phyloP scores from a whole-genome alignment of 2,888 invertebrate genomes.

The Tiliacea citrago region DNA sequence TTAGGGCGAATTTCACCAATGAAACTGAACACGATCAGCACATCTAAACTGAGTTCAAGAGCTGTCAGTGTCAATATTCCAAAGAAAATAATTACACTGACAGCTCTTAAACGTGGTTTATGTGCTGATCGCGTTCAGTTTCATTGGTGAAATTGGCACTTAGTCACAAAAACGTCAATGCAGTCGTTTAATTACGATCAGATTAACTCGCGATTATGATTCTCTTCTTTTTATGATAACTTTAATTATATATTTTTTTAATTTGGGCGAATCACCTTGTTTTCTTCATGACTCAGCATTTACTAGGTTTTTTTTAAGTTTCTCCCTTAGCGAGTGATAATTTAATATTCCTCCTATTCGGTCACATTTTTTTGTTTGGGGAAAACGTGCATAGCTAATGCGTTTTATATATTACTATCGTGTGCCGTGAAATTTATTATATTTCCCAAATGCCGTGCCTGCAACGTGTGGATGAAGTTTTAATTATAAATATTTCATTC shows the following conservation, averaged over 20 bases:
- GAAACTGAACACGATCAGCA: too few species aligned
- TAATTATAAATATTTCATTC: conserved; percentile 17
- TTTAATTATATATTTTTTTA: too few species aligned
- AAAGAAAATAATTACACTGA: too few species aligned
- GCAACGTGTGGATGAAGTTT: conserved; percentile 11
- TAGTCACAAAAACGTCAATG: background rate
- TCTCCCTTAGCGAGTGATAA: conserved; percentile 7
- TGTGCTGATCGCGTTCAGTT: too few species aligned
- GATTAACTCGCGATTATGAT: background rate
- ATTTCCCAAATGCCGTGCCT: conserved; percentile 9
- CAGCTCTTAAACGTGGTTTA: too few species aligned
- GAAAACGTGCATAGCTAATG: conserved; percentile 5
- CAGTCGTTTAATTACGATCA: background rate
- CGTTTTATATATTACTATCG: background rate
- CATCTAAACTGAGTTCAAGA: too few species aligned
- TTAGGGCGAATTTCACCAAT: too few species aligned
- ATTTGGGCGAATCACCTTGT: conserved; percentile 8
- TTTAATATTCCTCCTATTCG: conserved; percentile 22
- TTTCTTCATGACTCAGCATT: conserved; percentile 24
- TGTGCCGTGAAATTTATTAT: conserved; percentile 8
- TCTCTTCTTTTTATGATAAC: background rate
- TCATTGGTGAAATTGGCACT: too few species aligned
- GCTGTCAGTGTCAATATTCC: too few species aligned
- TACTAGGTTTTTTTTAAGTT: conserved; percentile 1
- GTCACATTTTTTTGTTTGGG: conserved; percentile 7